phyloP scores from a whole-genome alignment of 2,888 invertebrate genomes.

The Thumatha senex region DNA sequence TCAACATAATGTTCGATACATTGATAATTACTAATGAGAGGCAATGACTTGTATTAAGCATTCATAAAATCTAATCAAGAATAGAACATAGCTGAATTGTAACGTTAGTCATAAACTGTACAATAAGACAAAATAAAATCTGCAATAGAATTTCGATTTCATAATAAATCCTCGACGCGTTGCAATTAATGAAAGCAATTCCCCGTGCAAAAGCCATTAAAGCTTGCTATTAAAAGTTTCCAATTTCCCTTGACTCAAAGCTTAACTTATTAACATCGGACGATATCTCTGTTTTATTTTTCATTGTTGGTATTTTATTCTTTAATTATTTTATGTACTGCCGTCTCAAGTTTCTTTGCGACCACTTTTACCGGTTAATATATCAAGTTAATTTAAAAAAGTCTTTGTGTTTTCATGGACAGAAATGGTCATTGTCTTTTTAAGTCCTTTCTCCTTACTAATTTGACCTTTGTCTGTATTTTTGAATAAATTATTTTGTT shows the following conservation, averaged over 20 bases:
- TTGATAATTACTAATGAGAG: slow-evolving; percentile 73
- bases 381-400: slow-evolving; percentile 40
- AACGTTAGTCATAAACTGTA: slow-evolving; percentile 34
- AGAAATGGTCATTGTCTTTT: slow-evolving; percentile 34
- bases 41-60: slow-evolving; percentile 45
- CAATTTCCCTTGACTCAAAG: slow-evolving; percentile 58
- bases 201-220: slow-evolving; percentile 66
- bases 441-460: slow-evolving; percentile 20
- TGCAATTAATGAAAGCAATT: slow-evolving; percentile 68
- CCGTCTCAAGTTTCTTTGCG: slow-evolving; percentile 43
- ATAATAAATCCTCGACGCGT: slow-evolving; percentile 50
- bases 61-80: slow-evolving; percentile 29
- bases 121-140: slow-evolving; percentile 49
- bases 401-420: slow-evolving; percentile 38
- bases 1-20: slow-evolving; percentile 64
- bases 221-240: slow-evolving; percentile 63
- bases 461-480: slow-evolving; percentile 13
- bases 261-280: slow-evolving; percentile 54
- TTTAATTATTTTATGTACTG: slow-evolving; percentile 70
- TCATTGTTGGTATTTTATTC: slow-evolving; percentile 51
- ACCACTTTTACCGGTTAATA: slow-evolving; percentile 46
- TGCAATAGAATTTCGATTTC: slow-evolving; percentile 51
- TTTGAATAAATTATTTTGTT: neutral
- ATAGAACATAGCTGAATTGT: slow-evolving; percentile 42
- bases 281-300: slow-evolving; percentile 48